Percentiles rank a stretch among this genome's conserved stretches.
phyloP scores from a whole-genome alignment of 2,797 vertebrate genomes.

The Danio tinwini region DNA sequence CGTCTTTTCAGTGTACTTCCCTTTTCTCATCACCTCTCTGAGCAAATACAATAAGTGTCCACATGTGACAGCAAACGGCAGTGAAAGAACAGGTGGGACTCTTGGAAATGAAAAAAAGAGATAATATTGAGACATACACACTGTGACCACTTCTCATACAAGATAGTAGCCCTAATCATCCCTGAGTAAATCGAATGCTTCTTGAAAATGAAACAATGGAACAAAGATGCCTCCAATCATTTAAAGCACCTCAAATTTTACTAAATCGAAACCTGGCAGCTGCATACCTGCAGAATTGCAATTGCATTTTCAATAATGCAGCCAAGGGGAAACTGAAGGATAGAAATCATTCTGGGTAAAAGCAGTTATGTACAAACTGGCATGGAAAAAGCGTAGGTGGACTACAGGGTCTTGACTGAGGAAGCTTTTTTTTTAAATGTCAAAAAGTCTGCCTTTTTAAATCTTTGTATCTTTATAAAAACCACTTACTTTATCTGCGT shows the following conservation, averaged over 20 bases:
- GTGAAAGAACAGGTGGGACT: conserved; percentile 16
- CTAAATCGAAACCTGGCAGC: neutral
- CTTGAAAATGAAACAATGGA: neutral
- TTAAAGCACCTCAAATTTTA: neutral
- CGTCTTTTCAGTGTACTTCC: conserved; percentile 5
- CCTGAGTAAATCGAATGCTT: neutral
- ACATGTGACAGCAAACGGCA: conserved; percentile 1
- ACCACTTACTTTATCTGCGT: conserved; percentile 8
- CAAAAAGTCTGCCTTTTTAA: conserved; percentile 32
- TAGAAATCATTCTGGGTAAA: neutral
- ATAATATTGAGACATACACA: conserved; percentile 7
- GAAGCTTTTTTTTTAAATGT: conserved; percentile 40
- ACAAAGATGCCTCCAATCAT: conserved; percentile 4
- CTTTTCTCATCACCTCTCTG: conserved; percentile 21
- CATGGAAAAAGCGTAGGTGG: neutral
- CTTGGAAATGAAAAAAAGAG: conserved; percentile 7
- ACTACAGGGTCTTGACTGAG: neutral
- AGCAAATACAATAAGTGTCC: conserved; percentile 38
- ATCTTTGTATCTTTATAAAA: conserved; percentile 18
- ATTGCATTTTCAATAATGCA: conserved; percentile 11
- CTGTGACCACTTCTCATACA: neutral
- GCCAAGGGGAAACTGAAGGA: neutral
- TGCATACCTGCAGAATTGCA: conserved; percentile 10
- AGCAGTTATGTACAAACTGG: neutral
- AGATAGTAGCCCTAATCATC: neutral